phyloP scores from a whole-genome alignment of 2,113 vertebrate genomes.

The Oreochromis spilurus region DNA sequence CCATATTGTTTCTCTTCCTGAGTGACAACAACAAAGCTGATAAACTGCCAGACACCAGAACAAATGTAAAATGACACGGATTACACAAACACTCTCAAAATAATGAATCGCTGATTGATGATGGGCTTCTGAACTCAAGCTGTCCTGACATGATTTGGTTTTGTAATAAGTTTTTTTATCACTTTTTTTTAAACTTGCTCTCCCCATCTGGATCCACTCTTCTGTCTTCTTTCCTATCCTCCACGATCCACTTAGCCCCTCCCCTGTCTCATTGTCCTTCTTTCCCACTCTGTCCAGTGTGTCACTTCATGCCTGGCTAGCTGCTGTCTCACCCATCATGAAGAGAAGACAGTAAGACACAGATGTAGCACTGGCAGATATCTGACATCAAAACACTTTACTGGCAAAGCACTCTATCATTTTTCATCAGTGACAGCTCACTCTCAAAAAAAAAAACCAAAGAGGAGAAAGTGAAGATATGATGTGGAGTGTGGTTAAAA shows the following conservation, averaged over 20 bases:
- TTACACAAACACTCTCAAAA: not conserved
- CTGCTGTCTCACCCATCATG: conserved; percentile 22
- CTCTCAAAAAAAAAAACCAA: not conserved
- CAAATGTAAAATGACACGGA: not conserved
- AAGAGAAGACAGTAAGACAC: conserved; percentile 47
- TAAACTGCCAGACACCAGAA: not conserved
- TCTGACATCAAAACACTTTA: conserved; percentile 41
- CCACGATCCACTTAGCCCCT: not conserved
- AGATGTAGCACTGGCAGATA: conserved; percentile 50
- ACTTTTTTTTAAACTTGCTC: not conserved
- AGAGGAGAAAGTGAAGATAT: not conserved
- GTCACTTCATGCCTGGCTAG: conserved; percentile 43
- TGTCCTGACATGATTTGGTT: not conserved
- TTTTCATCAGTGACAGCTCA: conserved; percentile 41
- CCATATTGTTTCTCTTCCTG: not conserved
- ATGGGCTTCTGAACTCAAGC: not conserved
- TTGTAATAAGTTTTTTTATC: not conserved
- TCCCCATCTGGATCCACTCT: not conserved
- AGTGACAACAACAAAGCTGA: not conserved
- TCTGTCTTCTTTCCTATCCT: not conserved
- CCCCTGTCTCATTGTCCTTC: not conserved
- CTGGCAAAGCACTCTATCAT: conserved; percentile 36
- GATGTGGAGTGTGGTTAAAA: not conserved
- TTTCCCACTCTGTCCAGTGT: not conserved
- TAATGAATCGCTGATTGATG: conserved; percentile 17